Conservation (phyloP, 30 jellyfish, hydroid and myxozoan species). For the Phacellophora camtschatica region DNA sequence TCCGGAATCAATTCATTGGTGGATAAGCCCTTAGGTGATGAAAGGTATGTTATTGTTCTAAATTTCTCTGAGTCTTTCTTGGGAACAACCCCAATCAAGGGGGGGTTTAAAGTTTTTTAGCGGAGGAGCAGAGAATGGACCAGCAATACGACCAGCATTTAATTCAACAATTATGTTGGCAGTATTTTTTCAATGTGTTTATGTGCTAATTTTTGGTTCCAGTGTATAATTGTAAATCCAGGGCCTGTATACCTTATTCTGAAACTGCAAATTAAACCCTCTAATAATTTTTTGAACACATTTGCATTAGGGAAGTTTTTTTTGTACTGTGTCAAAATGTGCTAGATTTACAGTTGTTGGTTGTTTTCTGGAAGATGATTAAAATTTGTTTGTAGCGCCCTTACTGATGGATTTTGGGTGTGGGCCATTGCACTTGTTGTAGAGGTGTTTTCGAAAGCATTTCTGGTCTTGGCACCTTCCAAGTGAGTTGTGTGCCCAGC, state of each 20-base stretch:
- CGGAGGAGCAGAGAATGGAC: conserved; percentile 63
- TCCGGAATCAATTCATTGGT: too few relatives aligned
- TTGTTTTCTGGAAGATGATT: background rate
- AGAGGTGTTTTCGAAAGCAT: background rate
- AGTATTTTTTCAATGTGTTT: background rate
- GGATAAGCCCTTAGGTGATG: too few relatives aligned
- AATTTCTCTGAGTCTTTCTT: conserved; percentile 54
- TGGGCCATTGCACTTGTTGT: background rate
- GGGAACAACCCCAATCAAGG: conserved; percentile 73
- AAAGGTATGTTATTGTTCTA: conserved; percentile 48
- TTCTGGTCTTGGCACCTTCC: too few relatives aligned
- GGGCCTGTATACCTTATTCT: conserved; percentile 5
- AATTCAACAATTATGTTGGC: conserved; percentile 37
- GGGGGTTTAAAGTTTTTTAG: conserved; percentile 12
- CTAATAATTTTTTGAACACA: background rate
- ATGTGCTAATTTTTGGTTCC: conserved; percentile 46
- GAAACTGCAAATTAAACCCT: background rate
- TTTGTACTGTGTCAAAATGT: background rate
- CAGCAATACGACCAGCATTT: conserved; percentile 50
- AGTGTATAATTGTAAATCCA: background rate
- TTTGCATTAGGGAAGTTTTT: background rate
- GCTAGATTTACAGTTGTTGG: background rate
- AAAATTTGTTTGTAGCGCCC: background rate
- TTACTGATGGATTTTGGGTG: background rate
- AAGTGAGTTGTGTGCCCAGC: background rate